Evolutionary conservation across 2,888 invertebrate species (phyloP), one percentile per base, ranked within the genome.

Genomic region (Eilema sororculum): DNA sequence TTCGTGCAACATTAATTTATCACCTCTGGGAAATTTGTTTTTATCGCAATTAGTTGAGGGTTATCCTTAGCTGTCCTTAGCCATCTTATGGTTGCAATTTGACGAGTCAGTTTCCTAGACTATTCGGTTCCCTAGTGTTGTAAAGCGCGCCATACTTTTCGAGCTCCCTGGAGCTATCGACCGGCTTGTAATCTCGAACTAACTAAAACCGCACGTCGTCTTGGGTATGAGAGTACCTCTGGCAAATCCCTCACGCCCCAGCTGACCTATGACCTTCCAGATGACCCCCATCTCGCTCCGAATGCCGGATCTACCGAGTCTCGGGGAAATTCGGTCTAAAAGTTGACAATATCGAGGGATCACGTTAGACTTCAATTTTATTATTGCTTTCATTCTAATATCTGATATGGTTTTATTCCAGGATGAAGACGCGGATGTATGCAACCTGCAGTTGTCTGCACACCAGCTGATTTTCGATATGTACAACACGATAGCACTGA

Each of bases 381-480:
- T 57, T 2, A 58, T 58, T 16, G 4, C 0, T 6, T 28, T 28
- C 12, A 25, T 25, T n/a, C 8, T 20, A 56, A 24, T 16, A 13
- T 9, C 13, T 33, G 16, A 46, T 28, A 16, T 37, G 13, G 57
- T n/a, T 20, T 46, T 41, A 56, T 93, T 94, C 5, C 93, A 98
- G 98, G 97, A 97, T 86, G 96, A 96, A 3, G 94, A 96, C 69
- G 94, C 96, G 1, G 96, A 97, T 82, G 93, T 97, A 61, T 98
- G 98, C 90, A 96, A 96, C 77, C 95, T 97, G 28, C 96, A 97
- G 78, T 97, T 98, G 91, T 98, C 98, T 0, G 97, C 97, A 0
- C 98, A 98, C 78, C 98, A 98, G 91, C 95, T 98, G 71, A 95
- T 98, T 30, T 97, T 97, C 88, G 97, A 98, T 87, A 95, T 98